Conservation (phyloP, 2,113 vertebrate species). For the Epinephelus cyanopodus region DNA sequence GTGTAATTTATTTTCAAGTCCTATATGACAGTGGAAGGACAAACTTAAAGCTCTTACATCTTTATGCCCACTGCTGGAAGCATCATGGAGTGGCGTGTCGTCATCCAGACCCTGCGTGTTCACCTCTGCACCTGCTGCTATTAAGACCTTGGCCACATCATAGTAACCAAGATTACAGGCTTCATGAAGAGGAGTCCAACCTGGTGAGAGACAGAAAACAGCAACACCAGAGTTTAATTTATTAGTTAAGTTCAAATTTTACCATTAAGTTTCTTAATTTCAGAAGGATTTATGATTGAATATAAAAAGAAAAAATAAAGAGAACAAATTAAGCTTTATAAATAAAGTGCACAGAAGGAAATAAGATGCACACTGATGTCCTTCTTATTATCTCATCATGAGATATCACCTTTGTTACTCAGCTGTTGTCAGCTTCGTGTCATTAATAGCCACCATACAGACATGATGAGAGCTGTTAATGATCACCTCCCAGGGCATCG, state of each 20-base stretch:
- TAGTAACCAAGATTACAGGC: conserved; percentile 98
- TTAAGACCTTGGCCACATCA: conserved; percentile 96
- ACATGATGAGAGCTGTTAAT: conserved; percentile 23
- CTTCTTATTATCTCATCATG: conserved; percentile 1
- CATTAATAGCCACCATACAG: conserved; percentile 19
- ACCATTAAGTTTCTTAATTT: no score
- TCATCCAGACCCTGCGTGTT: conserved; percentile 98
- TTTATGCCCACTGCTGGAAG: conserved; percentile 97
- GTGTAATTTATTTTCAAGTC: background rate
- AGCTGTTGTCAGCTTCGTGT: conserved; percentile 24
- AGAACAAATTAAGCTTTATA: no score
- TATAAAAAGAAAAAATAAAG: no score
- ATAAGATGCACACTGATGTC: background rate
- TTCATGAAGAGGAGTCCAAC: conserved; percentile 98
- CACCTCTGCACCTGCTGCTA: conserved; percentile 96
- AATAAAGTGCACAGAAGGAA: no score
- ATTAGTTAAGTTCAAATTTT: background rate
- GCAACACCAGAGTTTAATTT: background rate
- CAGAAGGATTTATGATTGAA: no score
- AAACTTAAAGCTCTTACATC: conserved; percentile 84
- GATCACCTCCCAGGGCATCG: background rate
- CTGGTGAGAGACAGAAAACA: conserved; percentile 72
- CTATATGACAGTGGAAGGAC: background rate
- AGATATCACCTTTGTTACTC: conserved; percentile 8
- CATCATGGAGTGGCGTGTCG: conserved; percentile 97